phyloP scores from a whole-genome alignment of 1,140 invertebrate genomes.

The Elymnias hypermnestra region DNA sequence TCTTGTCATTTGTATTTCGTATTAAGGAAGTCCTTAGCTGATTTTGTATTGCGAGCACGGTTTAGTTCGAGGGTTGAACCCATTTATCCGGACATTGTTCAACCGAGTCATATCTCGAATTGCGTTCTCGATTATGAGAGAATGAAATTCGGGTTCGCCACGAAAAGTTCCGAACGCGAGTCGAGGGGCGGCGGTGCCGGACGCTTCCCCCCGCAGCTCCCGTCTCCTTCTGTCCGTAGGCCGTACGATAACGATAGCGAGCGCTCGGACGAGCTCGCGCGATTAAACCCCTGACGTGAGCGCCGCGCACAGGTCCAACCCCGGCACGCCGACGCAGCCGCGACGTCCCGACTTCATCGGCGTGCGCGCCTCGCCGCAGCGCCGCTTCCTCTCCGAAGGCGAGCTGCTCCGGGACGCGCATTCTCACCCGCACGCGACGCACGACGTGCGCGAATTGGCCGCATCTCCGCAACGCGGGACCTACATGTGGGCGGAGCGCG shows the following conservation, averaged over 20 bases:
- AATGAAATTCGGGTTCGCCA: no score
- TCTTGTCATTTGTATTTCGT: no score
- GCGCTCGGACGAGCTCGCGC: conserved; percentile 70
- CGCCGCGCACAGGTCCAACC: conserved; percentile 85
- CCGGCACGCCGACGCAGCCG: conserved; percentile 90
- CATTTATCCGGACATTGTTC: conserved; percentile 13
- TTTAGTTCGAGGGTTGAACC: no score
- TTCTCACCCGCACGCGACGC: conserved; percentile 84
- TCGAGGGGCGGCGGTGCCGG: conserved; percentile 47
- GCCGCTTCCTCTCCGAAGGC: conserved; percentile 90
- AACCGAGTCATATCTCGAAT: no score
- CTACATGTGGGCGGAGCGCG: conserved; percentile 57
- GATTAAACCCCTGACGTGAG: conserved; percentile 72
- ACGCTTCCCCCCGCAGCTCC: conserved; percentile 70
- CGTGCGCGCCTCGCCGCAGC: conserved; percentile 81
- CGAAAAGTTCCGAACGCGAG: conserved; percentile 43
- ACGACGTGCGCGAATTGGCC: conserved; percentile 89
- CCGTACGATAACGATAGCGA: conserved; percentile 71
- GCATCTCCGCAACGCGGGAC: conserved; percentile 80
- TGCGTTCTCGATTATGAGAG: no score
- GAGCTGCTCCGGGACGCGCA: conserved; percentile 86
- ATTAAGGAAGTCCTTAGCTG: no score
- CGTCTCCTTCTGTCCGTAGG: conserved; percentile 74
- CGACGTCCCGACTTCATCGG: conserved; percentile 90
- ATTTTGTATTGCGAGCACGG: no score